Evolutionary conservation across 2,888 invertebrate genomes (phyloP).

Genomic region (Deilephila porcellus): DNA sequence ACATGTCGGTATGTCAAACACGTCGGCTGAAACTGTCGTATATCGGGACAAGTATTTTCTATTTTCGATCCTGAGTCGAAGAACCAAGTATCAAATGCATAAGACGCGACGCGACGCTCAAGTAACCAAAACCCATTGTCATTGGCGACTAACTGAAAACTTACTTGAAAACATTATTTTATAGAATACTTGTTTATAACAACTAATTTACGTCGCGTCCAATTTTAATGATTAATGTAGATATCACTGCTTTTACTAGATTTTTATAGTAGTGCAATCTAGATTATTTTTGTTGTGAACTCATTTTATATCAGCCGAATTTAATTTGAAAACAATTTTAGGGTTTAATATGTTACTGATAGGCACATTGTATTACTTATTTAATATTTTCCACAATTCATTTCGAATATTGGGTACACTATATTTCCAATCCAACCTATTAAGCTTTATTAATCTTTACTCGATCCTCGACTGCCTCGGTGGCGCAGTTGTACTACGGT

Average conservation of each 20-base stretch:
- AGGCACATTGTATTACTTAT: too few species aligned
- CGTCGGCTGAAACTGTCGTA: neutral
- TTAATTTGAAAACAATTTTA: too few species aligned
- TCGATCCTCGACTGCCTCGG: too few species aligned
- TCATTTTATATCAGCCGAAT: too few species aligned
- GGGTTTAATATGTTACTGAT: too few species aligned
- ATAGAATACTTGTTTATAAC: neutral
- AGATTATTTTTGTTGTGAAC: neutral
- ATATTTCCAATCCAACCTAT: too few species aligned
- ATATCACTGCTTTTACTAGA: neutral
- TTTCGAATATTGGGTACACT: too few species aligned
- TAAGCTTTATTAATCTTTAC: too few species aligned
- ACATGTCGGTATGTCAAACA: neutral
- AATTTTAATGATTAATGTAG: neutral
- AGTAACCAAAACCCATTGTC: neutral
- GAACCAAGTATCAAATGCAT: neutral
- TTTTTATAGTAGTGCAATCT: neutral
- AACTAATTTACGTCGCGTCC: neutral
- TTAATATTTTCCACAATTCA: too few species aligned
- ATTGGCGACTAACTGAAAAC: neutral
- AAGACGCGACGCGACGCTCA: neutral
- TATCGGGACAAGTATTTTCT: conserved; percentile 3
- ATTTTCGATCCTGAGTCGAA: neutral
- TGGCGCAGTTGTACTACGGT: too few species aligned
- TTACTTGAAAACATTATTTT: neutral